Base-by-base conservation (phyloP, 2,888 invertebrate genomes). In the Deilephila porcellus region DNA sequence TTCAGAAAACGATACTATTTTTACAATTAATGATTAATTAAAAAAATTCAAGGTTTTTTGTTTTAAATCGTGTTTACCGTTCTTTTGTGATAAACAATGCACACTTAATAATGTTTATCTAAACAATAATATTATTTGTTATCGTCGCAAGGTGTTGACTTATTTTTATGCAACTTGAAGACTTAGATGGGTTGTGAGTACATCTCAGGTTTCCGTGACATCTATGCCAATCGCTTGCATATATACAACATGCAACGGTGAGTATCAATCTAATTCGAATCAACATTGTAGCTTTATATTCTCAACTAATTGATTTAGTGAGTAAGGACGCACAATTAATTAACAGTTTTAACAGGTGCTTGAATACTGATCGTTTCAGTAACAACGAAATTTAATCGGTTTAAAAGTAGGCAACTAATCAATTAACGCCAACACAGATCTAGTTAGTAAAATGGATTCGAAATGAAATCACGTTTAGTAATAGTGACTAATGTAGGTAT, bases 401-500 rank as follows among this genome's bases (percentile, higher is more conserved):
- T 56, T 17, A n/a, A 56, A 56, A 17, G 56, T 56, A n/a, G 56
- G 56, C 7, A 56, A n/a, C n/a, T 17, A 56, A 56, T n/a, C 6
- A 56, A 56, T n/a, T 56, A n/a, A 56, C 53, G 19, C 53, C 53
- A 56, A 56, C n/a, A 56, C 17, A 19, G n/a, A 5, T 56, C 5
- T 19, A 4, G 53, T 56, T 56, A 56, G 19, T 56, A 56, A 56
- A 56, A 56, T 56, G 7, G 17, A 4, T 6, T 56, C 6, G 56
- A n/a, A 56, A 56, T 56, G n/a, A n/a, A 56, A 56, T 56, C 56
- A n/a, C 56, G n/a, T 56, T 56, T n/a, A n/a, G 56, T 56, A n/a
- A n/a, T n/a, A 56, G n/a, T n/a, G 56, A 56, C 6, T 6, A 56
- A n/a, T 56, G 56, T 6, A 56, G 19, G 56, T n/a, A n/a, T n/a